Evolutionary conservation across 2,113 vertebrate genomes (phyloP).

Genomic region (Gobius niger): DNA sequence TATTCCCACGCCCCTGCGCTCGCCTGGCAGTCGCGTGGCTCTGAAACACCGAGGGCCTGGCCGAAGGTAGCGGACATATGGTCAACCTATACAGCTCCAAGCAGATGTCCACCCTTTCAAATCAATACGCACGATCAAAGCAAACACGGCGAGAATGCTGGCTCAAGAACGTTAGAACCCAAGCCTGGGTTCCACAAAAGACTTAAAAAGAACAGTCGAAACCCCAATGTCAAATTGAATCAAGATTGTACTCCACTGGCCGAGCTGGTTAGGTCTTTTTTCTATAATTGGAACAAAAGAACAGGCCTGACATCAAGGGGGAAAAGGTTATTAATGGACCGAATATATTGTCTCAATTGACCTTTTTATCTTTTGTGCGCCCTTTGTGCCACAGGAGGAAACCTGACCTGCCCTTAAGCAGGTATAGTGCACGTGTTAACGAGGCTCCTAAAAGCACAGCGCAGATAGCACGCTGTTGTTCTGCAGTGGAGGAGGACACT

Average conservation of each 20-base stretch:
- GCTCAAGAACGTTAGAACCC: too few relatives aligned
- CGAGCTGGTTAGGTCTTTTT: too few relatives aligned
- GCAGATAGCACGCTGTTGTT: constrained; percentile 73
- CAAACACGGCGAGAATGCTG: background rate
- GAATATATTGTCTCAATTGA: too few relatives aligned
- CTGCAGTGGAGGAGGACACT: constrained; percentile 72
- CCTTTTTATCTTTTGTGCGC: too few relatives aligned
- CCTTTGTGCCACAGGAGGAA: constrained; percentile 24
- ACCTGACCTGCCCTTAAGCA: constrained; percentile 46
- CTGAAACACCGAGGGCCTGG: constrained; percentile 54
- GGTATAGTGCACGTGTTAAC: constrained; percentile 47
- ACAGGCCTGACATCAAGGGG: too few relatives aligned
- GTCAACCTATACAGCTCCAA: background rate
- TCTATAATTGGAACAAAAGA: too few relatives aligned
- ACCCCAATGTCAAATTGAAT: too few relatives aligned
- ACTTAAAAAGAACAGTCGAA: too few relatives aligned
- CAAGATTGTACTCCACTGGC: too few relatives aligned
- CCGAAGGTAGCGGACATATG: background rate
- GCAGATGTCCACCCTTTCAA: background rate
- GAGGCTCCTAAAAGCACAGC: constrained; percentile 72
- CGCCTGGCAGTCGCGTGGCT: constrained; percentile 85
- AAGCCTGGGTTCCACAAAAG: too few relatives aligned
- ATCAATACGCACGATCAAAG: constrained; percentile 1
- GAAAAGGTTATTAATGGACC: too few relatives aligned
- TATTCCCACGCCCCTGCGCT: constrained; percentile 88